Conservation (phyloP, 2,888 invertebrate genomes). For the Lypha dubia region DNA sequence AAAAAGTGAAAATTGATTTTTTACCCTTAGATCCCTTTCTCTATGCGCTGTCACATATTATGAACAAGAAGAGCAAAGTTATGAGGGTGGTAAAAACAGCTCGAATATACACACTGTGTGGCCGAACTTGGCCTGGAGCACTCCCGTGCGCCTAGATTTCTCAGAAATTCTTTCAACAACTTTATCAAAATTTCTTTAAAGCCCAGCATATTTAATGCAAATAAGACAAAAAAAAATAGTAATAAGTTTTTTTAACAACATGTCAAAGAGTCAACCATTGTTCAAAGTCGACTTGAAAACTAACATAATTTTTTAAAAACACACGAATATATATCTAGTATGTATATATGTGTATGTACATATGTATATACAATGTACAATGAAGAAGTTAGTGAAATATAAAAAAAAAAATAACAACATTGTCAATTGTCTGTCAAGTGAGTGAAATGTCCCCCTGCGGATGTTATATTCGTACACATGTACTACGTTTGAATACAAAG, state of each 20-base stretch:
- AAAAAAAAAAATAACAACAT: constrained; percentile 36
- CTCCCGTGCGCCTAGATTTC: too few relatives aligned
- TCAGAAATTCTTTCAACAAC: too few relatives aligned
- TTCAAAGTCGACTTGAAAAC: constrained; percentile 38
- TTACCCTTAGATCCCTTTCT: too few relatives aligned
- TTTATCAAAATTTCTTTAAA: background rate
- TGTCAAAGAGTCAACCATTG: constrained; percentile 60
- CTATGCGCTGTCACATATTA: too few relatives aligned
- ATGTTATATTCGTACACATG: constrained; percentile 53
- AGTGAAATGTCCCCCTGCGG: constrained; percentile 68
- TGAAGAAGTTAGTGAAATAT: constrained; percentile 34
- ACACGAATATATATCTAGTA: background rate
- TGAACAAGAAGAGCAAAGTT: too few relatives aligned
- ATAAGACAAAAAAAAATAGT: constrained; percentile 18
- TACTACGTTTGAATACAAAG: constrained; percentile 44
- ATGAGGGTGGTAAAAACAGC: too few relatives aligned
- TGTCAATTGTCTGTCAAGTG: constrained; percentile 69
- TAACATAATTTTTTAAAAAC: constrained; percentile 9
- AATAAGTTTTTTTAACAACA: constrained; percentile 56
- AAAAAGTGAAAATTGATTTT: too few relatives aligned
- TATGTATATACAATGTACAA: background rate
- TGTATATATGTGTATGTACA: background rate
- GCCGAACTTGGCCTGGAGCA: too few relatives aligned
- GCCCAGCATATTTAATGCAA: background rate
- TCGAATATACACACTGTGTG: too few relatives aligned